Percentiles rank a stretch among this genome's conserved stretches.
Evolutionary conservation across 2,888 invertebrate species (phyloP).

Genomic region (Morpho achilles): DNA sequence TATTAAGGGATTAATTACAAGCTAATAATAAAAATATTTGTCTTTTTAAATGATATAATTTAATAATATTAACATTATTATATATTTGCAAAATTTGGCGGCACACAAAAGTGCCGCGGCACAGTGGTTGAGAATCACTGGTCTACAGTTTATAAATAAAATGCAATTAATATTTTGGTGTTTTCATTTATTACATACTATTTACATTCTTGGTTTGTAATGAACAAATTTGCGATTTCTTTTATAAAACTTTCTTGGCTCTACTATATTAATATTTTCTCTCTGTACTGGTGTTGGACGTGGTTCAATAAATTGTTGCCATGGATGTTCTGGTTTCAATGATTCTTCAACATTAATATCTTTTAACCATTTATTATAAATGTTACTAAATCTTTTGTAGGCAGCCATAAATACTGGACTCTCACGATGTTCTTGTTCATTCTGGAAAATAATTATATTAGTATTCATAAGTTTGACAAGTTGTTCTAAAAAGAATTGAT

Average conservation of each 20-base stretch:
- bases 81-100: no score
- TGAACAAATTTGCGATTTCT: conserved; percentile 47
- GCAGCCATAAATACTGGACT: conserved; percentile 53
- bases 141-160: conserved; percentile 12
- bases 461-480: background rate
- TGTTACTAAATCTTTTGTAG: conserved; percentile 48
- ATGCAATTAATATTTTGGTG: conserved; percentile 14
- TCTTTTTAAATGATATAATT: no score
- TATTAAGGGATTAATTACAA: no score
- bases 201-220: conserved; percentile 41
- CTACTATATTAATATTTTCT: conserved; percentile 44
- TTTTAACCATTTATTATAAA: conserved; percentile 56
- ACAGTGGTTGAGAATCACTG: no score
- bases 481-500: background rate
- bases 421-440: conserved; percentile 38
- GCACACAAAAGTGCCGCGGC: no score
- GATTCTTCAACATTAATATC: conserved; percentile 61
- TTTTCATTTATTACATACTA: conserved; percentile 17
- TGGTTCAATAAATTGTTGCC: conserved; percentile 79
- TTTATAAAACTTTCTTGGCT: conserved; percentile 64
- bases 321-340: conserved; percentile 76
- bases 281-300: conserved; percentile 62
- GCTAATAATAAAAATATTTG: no score
- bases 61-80: no score
- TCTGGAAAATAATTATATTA: conserved; percentile 44